Evolutionary conservation across 2,888 invertebrate species (phyloP).

Genomic region (Drosophila emarginata): DNA sequence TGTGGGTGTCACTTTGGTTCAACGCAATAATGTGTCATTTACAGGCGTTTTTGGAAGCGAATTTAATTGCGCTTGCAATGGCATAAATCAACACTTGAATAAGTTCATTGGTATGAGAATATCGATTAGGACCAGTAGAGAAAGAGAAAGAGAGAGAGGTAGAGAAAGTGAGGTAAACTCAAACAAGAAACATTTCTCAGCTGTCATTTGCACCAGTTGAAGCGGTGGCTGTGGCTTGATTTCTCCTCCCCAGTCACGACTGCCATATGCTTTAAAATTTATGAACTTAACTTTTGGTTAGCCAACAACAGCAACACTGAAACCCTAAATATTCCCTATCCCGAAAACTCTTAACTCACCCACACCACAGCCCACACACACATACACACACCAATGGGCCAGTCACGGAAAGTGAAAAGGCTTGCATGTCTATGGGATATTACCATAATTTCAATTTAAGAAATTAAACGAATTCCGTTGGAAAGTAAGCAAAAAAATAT

Average conservation of each 20-base stretch:
- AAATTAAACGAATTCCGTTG: slow-evolving; percentile 72
- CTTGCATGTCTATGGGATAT: slow-evolving; percentile 77
- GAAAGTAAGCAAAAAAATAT: slow-evolving; percentile 29
- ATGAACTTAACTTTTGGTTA: slow-evolving; percentile 75
- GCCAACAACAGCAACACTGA: slow-evolving; percentile 27
- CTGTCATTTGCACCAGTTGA: slow-evolving; percentile 28
- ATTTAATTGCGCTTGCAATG: slow-evolving; percentile 55
- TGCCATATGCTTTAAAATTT: slow-evolving; percentile 55
- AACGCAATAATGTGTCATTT: slow-evolving; percentile 58
- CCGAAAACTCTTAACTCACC: not conserved
- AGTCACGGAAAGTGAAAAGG: slow-evolving; percentile 67
- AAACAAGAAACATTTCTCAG: not conserved
- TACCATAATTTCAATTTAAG: slow-evolving; percentile 80
- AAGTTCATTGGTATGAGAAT: slow-evolving; percentile 45
- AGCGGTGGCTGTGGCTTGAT: slow-evolving; percentile 38
- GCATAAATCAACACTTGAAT: slow-evolving; percentile 65
- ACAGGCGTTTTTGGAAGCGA: slow-evolving; percentile 39
- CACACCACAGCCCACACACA: not conserved
- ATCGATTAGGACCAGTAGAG: slow-evolving; percentile 34
- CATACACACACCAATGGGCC: slow-evolving; percentile 23
- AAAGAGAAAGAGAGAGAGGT: slow-evolving; percentile 28
- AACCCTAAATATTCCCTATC: slow-evolving; percentile 4
- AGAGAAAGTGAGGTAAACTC: not conserved
- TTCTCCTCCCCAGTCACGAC: not conserved
- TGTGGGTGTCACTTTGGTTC: slow-evolving; percentile 44